Evolutionary conservation across 2,888 invertebrate genomes (phyloP).

Genomic region (Halictus quadricinctus): DNA sequence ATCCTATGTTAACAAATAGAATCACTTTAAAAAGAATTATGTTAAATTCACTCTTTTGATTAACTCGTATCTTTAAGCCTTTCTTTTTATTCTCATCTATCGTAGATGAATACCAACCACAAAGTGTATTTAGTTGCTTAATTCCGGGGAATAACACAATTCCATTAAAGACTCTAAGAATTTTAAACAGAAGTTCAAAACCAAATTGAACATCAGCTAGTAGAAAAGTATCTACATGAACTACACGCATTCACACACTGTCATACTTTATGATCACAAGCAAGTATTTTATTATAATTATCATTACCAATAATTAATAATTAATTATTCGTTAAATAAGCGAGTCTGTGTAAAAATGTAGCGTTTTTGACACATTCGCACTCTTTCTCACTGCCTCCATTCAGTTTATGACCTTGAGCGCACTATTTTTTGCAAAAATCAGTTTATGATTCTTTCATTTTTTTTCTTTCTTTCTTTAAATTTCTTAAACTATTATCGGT

Average conservation of each 20-base stretch:
- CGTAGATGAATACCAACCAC: slow-evolving; percentile 29
- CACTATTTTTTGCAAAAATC: slow-evolving; percentile 61
- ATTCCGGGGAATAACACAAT: slow-evolving; percentile 39
- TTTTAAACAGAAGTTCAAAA: slow-evolving; percentile 68
- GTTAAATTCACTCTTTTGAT: slow-evolving; percentile 45
- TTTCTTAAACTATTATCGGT: slow-evolving; percentile 66
- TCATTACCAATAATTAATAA: slow-evolving; percentile 72
- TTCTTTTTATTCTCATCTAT: background rate
- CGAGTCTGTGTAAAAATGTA: slow-evolving; percentile 79
- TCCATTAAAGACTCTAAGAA: slow-evolving; percentile 20
- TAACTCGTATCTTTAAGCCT: slow-evolving; percentile 44
- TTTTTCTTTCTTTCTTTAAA: slow-evolving; percentile 39
- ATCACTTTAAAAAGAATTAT: slow-evolving; percentile 39
- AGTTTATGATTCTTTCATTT: slow-evolving; percentile 61
- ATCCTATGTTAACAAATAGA: slow-evolving; percentile 38
- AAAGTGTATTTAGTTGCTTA: slow-evolving; percentile 34
- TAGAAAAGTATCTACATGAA: slow-evolving; percentile 67
- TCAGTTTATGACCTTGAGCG: slow-evolving; percentile 63
- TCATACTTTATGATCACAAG: slow-evolving; percentile 73
- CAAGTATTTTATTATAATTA: slow-evolving; percentile 72
- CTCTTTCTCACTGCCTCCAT: slow-evolving; percentile 62
- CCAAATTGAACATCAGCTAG: slow-evolving; percentile 62
- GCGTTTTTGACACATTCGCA: slow-evolving; percentile 66
- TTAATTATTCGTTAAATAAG: slow-evolving; percentile 77
- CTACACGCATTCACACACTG: slow-evolving; percentile 69